A percentile compares a stretch with the other conserved stretches of the same genome.
Conservation (phyloP, 2,888 invertebrate species). For the Beris morrisii region DNA sequence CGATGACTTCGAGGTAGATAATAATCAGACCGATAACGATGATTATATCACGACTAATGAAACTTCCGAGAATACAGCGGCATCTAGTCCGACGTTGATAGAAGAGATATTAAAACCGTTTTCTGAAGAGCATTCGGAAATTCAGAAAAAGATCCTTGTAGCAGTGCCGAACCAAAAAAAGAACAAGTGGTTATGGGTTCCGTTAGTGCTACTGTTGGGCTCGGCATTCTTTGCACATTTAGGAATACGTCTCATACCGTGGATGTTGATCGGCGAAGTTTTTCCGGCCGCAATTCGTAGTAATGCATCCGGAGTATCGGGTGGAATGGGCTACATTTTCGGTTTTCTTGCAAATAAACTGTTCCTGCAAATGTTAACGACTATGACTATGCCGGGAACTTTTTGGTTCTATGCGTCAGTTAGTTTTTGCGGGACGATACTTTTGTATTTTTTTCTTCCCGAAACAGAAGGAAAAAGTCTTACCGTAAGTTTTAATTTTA, state of each 20-base stretch:
- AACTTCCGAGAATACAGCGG: slow-evolving; percentile 25
- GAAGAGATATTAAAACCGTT: slow-evolving; percentile 23
- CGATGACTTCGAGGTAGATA: background rate
- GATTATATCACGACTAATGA: slow-evolving; percentile 10
- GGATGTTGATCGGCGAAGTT: slow-evolving; percentile 81
- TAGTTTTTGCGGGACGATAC: slow-evolving; percentile 64
- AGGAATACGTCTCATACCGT: slow-evolving; percentile 72
- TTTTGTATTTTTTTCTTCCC: slow-evolving; percentile 71
- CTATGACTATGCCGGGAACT: slow-evolving; percentile 68
- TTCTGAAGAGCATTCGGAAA: slow-evolving; percentile 15
- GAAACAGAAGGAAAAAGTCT: slow-evolving; percentile 82
- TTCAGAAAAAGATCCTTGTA: slow-evolving; percentile 44
- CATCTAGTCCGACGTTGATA: slow-evolving; percentile 7
- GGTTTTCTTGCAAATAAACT: slow-evolving; percentile 75
- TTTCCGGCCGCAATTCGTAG: slow-evolving; percentile 70
- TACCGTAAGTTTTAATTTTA: slow-evolving; percentile 45
- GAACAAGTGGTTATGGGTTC: slow-evolving; percentile 68
- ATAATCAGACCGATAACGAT: slow-evolving; percentile 15
- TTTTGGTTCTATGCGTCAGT: slow-evolving; percentile 70
- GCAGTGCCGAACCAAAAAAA: slow-evolving; percentile 54
- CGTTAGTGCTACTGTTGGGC: slow-evolving; percentile 65
- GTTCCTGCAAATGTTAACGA: slow-evolving; percentile 66
- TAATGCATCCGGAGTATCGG: slow-evolving; percentile 71
- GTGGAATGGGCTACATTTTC: slow-evolving; percentile 74
- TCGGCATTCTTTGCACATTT: slow-evolving; percentile 71